phyloP scores from a whole-genome alignment of 1,140 invertebrate species.

The Neocloeon triangulifer region DNA sequence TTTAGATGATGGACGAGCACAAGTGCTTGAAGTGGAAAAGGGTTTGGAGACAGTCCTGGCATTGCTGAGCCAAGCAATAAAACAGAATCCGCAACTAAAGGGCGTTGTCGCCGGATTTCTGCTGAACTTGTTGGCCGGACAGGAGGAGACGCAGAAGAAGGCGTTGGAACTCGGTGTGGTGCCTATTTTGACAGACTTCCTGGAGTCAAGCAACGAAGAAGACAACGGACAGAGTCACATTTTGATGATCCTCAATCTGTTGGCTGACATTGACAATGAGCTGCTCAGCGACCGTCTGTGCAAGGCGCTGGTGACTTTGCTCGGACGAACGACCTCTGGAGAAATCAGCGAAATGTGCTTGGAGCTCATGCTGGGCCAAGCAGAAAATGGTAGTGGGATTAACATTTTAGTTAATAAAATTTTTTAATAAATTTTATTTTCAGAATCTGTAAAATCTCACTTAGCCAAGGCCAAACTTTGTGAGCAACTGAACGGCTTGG shows the following conservation, averaged over 20 bases:
- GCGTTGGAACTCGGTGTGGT: slow-evolving; percentile 39
- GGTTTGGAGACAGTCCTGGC: slow-evolving; percentile 32
- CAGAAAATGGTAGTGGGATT: slow-evolving; percentile 48
- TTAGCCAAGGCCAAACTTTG: slow-evolving; percentile 51
- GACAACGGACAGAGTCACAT: slow-evolving; percentile 40
- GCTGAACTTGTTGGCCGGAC: slow-evolving; percentile 55
- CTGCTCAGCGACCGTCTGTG: slow-evolving; percentile 29
- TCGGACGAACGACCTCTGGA: slow-evolving; percentile 31
- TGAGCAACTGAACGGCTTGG: slow-evolving; percentile 43
- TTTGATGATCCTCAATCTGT: slow-evolving; percentile 43
- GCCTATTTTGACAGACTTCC: slow-evolving; percentile 26
- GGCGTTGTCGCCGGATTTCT: slow-evolving; percentile 41
- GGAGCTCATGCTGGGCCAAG: slow-evolving; percentile 48
- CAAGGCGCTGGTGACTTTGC: slow-evolving; percentile 27
- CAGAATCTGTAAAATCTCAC: slow-evolving; percentile 51
- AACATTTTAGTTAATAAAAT: too few relatives aligned
- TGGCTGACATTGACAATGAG: slow-evolving; percentile 28
- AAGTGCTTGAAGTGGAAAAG: slow-evolving; percentile 28
- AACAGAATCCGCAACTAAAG: slow-evolving; percentile 15
- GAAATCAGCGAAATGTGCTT: slow-evolving; percentile 49
- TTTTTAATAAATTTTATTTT: slow-evolving; percentile 12
- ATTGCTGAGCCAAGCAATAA: slow-evolving; percentile 25
- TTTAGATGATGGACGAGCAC: slow-evolving; percentile 22
- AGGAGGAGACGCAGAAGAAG: slow-evolving; percentile 32
- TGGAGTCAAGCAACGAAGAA: slow-evolving; percentile 22